Evolutionary conservation across 2,113 vertebrate genomes (phyloP).

Genomic region (Stictonetta naevosa): DNA sequence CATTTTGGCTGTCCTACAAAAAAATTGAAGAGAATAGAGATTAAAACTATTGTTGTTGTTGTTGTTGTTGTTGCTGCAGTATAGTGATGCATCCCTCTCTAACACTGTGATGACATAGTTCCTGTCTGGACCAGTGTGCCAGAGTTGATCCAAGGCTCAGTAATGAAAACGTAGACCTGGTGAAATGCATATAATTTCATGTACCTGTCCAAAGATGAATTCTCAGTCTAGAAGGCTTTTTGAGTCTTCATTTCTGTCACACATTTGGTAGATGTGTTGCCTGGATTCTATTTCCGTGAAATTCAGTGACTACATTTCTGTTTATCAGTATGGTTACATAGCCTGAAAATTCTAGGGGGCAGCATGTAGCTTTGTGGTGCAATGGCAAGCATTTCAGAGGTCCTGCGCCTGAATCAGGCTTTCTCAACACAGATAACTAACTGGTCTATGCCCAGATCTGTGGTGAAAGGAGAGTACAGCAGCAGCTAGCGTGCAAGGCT

Average conservation of each 20-base stretch:
- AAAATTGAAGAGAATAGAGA: background rate
- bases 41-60: background rate
- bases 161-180: background rate
- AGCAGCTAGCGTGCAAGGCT: background rate
- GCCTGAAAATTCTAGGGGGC: background rate
- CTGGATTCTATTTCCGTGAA: background rate
- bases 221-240: background rate
- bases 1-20: background rate
- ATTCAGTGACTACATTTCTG: background rate
- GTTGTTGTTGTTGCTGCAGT: background rate
- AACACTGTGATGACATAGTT: rapidly evolving
- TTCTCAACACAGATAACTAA: background rate
- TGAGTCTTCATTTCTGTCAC: background rate
- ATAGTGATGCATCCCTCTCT: background rate
- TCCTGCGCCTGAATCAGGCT: background rate
- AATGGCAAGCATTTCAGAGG: background rate
- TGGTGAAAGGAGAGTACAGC: rapidly evolving
- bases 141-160: background rate
- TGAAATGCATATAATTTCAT: background rate
- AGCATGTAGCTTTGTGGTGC: background rate
- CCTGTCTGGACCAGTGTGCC: background rate
- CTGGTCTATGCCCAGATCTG: background rate
- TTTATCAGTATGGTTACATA: background rate
- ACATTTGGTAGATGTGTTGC: background rate
- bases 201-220: background rate